These are phyloP conservation scores for Isichthys henryi DNA, from an alignment of 2,113 vertebrate genomes.

Conservation along the genomic window DNA sequence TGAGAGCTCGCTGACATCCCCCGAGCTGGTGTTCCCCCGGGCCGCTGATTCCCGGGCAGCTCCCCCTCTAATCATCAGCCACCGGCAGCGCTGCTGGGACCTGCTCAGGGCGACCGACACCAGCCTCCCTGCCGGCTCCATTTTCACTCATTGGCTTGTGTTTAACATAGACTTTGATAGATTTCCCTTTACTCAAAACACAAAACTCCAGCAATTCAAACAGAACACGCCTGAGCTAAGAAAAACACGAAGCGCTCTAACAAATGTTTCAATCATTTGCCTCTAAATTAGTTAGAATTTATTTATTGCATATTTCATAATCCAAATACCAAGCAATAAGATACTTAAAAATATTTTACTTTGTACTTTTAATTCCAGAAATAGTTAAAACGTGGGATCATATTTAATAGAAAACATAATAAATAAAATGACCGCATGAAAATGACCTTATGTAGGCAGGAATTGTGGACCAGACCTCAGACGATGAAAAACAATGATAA, in stretches of 20 bases:
- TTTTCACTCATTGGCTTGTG: background rate
- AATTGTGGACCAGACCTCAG: background rate
- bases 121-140: background rate
- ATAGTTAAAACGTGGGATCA: background rate
- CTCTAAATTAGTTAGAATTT: background rate
- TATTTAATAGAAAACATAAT: background rate
- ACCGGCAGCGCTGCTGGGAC: background rate
- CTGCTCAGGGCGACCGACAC: background rate
- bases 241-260: background rate
- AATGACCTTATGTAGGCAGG: background rate
- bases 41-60: background rate
- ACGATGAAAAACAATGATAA: background rate
- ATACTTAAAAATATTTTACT: background rate
- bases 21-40: background rate
- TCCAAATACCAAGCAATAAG: background rate
- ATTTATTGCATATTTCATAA: background rate
- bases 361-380: background rate
- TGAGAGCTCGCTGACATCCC: constrained; percentile 10
- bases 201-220: background rate
- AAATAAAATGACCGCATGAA: background rate
- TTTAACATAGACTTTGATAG: background rate
- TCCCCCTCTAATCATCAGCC: background rate
- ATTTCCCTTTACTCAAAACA: background rate
- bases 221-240: background rate
- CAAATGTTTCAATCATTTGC: background rate